A percentile compares a stretch with the other conserved stretches of the same genome.
Conservation (phyloP, 2,888 invertebrate species). For the Drymonia ruficornis region DNA sequence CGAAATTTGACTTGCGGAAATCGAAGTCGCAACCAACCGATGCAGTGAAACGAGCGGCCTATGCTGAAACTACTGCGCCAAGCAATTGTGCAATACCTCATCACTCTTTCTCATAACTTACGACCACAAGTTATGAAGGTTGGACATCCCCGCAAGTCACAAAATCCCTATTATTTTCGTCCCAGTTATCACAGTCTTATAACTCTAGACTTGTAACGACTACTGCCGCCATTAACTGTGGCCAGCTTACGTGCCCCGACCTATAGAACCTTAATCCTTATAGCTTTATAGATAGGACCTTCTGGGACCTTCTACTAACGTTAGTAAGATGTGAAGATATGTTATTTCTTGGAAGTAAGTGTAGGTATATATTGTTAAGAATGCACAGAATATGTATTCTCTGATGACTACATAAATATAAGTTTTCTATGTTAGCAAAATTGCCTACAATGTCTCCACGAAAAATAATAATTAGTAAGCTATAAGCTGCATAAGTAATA, state of each 20-base stretch:
- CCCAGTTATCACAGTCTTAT: slow-evolving; percentile 11
- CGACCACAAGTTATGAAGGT: background rate
- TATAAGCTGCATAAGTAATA: too few species aligned
- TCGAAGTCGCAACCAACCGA: too few species aligned
- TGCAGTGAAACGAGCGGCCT: too few species aligned
- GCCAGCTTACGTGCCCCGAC: slow-evolving; percentile 16
- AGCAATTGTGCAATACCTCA: too few species aligned
- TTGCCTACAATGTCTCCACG: too few species aligned
- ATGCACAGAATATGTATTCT: too few species aligned
- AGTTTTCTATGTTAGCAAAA: too few species aligned
- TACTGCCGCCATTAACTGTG: slow-evolving; percentile 12
- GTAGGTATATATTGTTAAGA: background rate
- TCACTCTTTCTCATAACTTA: background rate
- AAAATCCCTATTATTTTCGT: slow-evolving; percentile 24
- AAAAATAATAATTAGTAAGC: too few species aligned
- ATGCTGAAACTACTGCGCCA: too few species aligned
- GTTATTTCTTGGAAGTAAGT: background rate
- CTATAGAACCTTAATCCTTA: slow-evolving; percentile 20
- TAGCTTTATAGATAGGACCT: slow-evolving; percentile 5
- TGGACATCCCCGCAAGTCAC: slow-evolving; percentile 5
- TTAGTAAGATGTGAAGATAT: background rate
- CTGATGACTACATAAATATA: too few species aligned
- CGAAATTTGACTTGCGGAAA: too few species aligned
- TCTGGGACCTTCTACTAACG: background rate
- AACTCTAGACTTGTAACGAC: background rate